A percentile compares a stretch with the other conserved stretches of the same genome.
Evolutionary conservation across 2,113 vertebrate species (phyloP).

Genomic region (Balaeniceps rex): DNA sequence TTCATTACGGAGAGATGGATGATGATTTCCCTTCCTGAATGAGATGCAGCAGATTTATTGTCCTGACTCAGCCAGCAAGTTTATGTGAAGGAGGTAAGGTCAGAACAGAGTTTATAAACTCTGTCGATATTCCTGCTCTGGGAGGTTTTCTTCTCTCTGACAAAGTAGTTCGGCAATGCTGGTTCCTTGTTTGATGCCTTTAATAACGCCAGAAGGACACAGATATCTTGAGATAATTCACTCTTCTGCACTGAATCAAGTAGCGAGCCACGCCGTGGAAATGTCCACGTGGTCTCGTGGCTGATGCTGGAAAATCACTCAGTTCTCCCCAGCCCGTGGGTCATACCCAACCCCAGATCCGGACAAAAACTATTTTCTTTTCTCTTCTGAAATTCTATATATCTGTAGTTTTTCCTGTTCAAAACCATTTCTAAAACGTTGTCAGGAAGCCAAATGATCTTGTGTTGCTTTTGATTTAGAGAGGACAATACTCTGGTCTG

Average conservation of each 20-base stretch:
- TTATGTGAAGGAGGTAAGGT: slow-evolving; percentile 14
- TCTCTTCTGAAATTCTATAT: background rate
- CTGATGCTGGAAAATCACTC: background rate
- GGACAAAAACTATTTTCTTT: background rate
- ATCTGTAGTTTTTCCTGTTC: background rate
- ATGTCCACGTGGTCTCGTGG: rapidly evolving
- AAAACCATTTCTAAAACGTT: background rate
- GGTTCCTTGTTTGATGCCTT: background rate
- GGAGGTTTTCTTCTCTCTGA: background rate
- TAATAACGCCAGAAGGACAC: background rate
- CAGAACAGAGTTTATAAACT: slow-evolving; percentile 20
- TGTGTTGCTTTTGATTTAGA: background rate
- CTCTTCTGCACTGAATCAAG: background rate
- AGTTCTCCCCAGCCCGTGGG: background rate
- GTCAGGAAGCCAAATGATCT: background rate
- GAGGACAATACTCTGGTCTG: background rate
- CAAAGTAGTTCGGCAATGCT: background rate
- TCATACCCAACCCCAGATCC: background rate
- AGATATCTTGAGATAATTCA: background rate
- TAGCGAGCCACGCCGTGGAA: background rate
- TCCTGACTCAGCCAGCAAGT: slow-evolving; percentile 39
- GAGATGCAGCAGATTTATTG: slow-evolving; percentile 36
- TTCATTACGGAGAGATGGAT: background rate
- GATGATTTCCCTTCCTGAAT: background rate
- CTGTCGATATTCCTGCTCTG: background rate